These are phyloP conservation scores for Meloidogyne exigua DNA, from an alignment of 1,140 invertebrate genomes.

Conservation along the genomic window DNA sequence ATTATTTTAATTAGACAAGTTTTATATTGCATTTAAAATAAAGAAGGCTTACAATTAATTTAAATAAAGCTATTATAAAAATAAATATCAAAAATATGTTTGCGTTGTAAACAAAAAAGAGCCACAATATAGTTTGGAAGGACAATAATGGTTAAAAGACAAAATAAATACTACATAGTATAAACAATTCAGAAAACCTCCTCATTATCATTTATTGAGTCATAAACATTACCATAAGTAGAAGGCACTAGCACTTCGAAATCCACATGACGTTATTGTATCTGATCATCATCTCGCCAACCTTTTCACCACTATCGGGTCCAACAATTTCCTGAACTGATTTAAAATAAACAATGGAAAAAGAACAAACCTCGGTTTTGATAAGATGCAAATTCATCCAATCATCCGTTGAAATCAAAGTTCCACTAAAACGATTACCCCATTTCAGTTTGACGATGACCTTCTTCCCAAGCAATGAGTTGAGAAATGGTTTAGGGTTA, in stretches of 20 bases:
- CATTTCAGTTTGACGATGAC: not conserved
- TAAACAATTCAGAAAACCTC: not conserved
- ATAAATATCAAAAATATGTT: too few relatives aligned
- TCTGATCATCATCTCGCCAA: not conserved
- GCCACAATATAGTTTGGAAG: not conserved
- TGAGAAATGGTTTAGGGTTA: not conserved
- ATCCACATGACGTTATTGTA: not conserved
- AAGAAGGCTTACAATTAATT: too few relatives aligned
- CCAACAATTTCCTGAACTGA: not conserved
- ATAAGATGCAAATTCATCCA: conserved; percentile 5
- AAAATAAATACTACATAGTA: not conserved
- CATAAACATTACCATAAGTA: too few relatives aligned
- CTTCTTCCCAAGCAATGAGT: not conserved
- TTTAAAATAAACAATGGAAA: not conserved
- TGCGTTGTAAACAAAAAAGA: not conserved
- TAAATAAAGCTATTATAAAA: too few relatives aligned
- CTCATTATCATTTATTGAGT: too few relatives aligned
- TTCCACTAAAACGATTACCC: not conserved
- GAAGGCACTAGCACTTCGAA: not conserved
- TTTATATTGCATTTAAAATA: too few relatives aligned
- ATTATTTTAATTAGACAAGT: too few relatives aligned
- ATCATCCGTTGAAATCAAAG: not conserved
- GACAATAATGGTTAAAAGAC: not conserved
- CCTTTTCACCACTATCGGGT: not conserved
- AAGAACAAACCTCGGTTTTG: not conserved